These are phyloP conservation scores for Dolichoris vasculosae DNA, from an alignment of 1,140 invertebrate genomes.

Conservation along the genomic window DNA sequence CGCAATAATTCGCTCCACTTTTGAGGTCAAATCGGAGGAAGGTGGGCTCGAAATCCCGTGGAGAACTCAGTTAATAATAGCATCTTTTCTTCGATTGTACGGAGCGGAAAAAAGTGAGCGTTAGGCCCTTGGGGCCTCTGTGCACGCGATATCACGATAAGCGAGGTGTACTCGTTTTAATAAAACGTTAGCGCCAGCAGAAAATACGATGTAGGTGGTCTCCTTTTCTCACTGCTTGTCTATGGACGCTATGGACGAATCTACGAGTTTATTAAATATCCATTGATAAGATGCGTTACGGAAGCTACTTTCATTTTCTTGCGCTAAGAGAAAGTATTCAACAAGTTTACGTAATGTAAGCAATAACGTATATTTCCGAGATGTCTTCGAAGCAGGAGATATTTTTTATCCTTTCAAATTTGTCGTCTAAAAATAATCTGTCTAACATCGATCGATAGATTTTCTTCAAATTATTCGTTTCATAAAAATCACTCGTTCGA, in stretches of 20 bases:
- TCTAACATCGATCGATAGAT: too few relatives aligned
- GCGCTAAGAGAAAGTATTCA: too few relatives aligned
- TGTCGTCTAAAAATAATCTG: too few relatives aligned
- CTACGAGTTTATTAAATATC: neutral
- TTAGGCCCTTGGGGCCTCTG: slow-evolving; percentile 10
- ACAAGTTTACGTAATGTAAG: too few relatives aligned
- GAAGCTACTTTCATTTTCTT: neutral
- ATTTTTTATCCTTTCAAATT: too few relatives aligned
- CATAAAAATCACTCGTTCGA: too few relatives aligned
- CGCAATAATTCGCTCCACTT: slow-evolving; percentile 2
- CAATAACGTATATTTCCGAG: too few relatives aligned
- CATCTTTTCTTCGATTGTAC: neutral
- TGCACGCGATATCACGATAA: slow-evolving; percentile 24
- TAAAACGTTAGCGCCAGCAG: slow-evolving; percentile 6
- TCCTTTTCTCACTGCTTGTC: neutral
- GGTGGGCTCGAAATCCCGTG: neutral
- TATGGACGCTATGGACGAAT: too few relatives aligned
- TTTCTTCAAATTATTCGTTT: too few relatives aligned
- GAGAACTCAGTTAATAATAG: slow-evolving; percentile 2
- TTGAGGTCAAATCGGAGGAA: neutral
- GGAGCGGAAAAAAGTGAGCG: neutral
- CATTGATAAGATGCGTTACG: neutral
- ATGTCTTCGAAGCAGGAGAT: too few relatives aligned
- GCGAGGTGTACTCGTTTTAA: neutral
- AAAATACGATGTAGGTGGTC: slow-evolving; percentile 36